Conservation (phyloP, 2,113 vertebrate genomes). For the Neotoma lepida region DNA sequence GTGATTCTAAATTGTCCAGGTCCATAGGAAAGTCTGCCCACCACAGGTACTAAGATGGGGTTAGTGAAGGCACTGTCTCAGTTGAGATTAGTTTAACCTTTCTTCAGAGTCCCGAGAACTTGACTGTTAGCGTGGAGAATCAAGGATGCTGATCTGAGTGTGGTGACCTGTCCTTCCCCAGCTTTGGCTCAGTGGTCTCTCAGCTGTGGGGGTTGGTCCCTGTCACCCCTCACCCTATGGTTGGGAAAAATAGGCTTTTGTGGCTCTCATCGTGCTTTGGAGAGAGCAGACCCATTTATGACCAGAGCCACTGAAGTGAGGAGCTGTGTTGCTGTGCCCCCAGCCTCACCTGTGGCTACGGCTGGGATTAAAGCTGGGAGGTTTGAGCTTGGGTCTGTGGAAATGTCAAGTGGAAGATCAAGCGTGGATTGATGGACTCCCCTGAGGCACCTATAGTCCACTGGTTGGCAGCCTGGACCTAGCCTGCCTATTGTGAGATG, state of each 20-base stretch:
- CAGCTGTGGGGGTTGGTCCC: fast-evolving
- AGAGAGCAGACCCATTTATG: background rate
- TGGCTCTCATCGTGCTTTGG: fast-evolving
- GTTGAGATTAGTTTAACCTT: too few species aligned
- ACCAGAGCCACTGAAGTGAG: background rate
- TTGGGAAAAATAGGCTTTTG: fast-evolving
- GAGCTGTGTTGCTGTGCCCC: background rate
- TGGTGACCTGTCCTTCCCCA: background rate
- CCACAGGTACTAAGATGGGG: background rate
- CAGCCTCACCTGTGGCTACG: background rate
- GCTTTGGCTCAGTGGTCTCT: background rate
- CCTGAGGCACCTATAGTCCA: background rate
- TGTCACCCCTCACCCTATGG: background rate
- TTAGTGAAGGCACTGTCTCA: background rate
- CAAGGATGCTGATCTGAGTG: fast-evolving
- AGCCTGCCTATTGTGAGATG: slow-evolving; percentile 61
- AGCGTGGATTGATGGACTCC: background rate
- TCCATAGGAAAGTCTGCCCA: background rate
- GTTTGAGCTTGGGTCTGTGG: background rate
- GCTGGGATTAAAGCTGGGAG: background rate
- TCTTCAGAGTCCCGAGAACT: too few species aligned
- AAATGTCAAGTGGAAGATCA: background rate
- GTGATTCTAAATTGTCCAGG: background rate
- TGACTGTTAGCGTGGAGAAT: fast-evolving
- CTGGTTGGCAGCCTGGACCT: background rate